phyloP scores from a whole-genome alignment of 1,140 invertebrate species.

The Caenorhabditis latens region DNA sequence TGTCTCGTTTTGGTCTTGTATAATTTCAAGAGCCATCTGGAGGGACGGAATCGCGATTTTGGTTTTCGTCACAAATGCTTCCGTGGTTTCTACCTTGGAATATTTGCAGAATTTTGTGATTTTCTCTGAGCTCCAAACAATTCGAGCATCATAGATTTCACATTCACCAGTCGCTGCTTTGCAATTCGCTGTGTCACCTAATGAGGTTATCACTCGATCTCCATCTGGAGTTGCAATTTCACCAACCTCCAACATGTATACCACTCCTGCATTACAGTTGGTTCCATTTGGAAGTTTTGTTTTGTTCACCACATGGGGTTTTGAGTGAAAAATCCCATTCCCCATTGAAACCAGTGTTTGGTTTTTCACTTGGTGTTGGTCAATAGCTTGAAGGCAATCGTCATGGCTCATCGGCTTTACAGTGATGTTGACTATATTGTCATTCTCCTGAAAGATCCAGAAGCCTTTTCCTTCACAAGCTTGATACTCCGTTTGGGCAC shows the following conservation, averaged over 20 bases:
- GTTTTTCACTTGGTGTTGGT: background rate
- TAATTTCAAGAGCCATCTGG: background rate
- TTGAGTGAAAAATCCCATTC: background rate
- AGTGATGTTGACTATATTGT: background rate
- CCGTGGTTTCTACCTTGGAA: background rate
- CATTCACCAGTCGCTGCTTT: background rate
- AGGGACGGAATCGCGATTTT: background rate
- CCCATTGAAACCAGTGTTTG: background rate
- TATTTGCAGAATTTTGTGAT: conserved; percentile 1
- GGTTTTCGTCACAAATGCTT: background rate
- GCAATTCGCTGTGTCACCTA: background rate
- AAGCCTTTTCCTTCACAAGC: background rate
- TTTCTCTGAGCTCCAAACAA: background rate
- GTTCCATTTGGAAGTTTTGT: background rate
- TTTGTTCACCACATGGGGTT: background rate
- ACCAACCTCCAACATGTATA: background rate
- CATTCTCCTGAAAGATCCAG: background rate
- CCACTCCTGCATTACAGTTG: background rate
- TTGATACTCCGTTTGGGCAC: background rate
- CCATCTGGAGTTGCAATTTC: background rate
- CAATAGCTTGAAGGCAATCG: background rate
- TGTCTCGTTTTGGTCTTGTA: background rate
- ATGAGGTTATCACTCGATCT: background rate
- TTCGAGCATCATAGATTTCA: background rate
- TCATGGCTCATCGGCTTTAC: background rate